Conservation (phyloP, 2,797 vertebrate species). For the Dromococcyx pavoninus region DNA sequence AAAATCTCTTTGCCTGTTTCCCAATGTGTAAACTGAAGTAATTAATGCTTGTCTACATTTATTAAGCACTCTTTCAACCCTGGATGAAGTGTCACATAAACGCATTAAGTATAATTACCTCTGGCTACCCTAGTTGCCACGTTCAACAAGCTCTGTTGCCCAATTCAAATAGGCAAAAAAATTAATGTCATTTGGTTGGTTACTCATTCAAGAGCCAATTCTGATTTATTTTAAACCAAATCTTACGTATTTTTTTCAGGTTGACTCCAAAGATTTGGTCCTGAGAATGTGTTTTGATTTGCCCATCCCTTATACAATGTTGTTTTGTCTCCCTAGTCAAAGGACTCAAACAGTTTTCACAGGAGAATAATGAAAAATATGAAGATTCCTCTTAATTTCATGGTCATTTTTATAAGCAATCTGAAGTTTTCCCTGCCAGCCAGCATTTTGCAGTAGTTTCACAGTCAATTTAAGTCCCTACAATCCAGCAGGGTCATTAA, state of each 20-base stretch:
- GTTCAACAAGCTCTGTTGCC: background rate
- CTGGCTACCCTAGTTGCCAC: background rate
- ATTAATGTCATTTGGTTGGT: background rate
- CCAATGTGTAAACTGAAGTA: background rate
- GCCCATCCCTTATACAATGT: background rate
- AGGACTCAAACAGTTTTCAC: background rate
- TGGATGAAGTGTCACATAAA: background rate
- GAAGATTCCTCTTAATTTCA: background rate
- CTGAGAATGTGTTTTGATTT: background rate
- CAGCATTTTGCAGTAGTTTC: background rate
- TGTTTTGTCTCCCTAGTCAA: background rate
- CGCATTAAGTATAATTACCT: background rate
- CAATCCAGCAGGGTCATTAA: background rate
- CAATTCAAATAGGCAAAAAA: background rate
- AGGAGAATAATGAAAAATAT: background rate
- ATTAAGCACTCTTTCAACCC: constrained; percentile 24
- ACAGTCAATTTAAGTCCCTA: background rate
- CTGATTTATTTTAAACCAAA: background rate
- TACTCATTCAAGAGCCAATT: background rate
- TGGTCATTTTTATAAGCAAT: background rate
- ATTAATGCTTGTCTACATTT: background rate
- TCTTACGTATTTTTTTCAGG: background rate
- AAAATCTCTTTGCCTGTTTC: background rate
- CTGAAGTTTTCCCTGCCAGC: background rate
- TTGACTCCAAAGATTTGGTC: background rate